These are phyloP conservation scores for Taurulus bubalis DNA, from an alignment of 2,113 vertebrate species.

Conservation along the genomic window DNA sequence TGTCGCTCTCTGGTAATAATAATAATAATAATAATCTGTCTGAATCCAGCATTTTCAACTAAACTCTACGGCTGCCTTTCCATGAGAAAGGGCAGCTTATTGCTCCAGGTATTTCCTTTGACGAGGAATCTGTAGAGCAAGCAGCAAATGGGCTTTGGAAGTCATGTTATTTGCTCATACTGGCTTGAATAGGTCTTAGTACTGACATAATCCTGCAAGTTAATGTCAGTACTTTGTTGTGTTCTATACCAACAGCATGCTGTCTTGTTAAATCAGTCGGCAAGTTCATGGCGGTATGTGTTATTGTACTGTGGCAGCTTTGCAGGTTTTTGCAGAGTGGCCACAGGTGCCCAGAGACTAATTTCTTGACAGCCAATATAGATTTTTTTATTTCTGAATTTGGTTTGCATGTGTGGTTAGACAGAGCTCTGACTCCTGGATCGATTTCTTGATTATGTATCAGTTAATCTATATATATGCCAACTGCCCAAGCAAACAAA, in stretches of 20 bases:
- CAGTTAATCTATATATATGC: constrained; percentile 26
- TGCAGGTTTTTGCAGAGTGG: background rate
- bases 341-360: background rate
- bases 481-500: constrained; percentile 25
- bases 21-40: background rate
- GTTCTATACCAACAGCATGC: background rate
- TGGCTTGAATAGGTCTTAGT: too few relatives aligned
- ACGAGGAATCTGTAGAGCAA: background rate
- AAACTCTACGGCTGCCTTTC: background rate
- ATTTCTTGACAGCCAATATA: constrained; percentile 12
- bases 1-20: background rate
- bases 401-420: constrained; percentile 17
- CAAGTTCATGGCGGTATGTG: background rate
- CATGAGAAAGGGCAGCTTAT: background rate
- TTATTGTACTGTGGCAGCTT: background rate
- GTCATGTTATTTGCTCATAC: background rate
- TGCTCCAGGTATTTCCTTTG: background rate
- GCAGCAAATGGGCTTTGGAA: background rate
- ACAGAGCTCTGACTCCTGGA: background rate
- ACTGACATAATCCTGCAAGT: background rate
- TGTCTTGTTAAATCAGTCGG: background rate
- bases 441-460: constrained; percentile 36
- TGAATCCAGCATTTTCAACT: background rate
- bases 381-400: constrained; percentile 26
- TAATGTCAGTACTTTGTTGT: background rate